Conservation (phyloP, 2,888 invertebrate genomes). For the Cataglyphis altisquamis region DNA sequence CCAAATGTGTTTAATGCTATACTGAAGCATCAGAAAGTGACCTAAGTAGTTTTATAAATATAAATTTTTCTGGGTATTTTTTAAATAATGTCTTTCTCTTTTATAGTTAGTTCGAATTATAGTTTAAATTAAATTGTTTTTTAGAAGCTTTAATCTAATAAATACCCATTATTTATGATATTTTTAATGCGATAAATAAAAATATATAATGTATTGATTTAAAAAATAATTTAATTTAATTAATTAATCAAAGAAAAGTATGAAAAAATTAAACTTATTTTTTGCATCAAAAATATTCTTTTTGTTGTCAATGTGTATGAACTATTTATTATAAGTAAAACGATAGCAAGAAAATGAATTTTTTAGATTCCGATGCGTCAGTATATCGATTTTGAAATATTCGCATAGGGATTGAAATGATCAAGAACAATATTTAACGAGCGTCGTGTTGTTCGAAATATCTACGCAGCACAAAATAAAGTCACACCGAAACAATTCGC, state of each 20-base stretch:
- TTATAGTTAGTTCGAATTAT: neutral
- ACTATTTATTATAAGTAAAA: neutral
- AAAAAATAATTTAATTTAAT: neutral
- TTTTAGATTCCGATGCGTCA: slow-evolving; percentile 24
- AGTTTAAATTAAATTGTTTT: slow-evolving; percentile 14
- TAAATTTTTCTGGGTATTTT: neutral
- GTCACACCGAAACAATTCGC: neutral
- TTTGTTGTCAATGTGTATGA: neutral
- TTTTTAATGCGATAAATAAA: slow-evolving; percentile 11
- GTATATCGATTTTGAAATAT: slow-evolving; percentile 16
- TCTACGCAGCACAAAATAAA: slow-evolving; percentile 9
- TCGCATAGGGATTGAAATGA: neutral
- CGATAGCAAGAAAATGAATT: slow-evolving; percentile 3
- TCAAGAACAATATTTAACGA: neutral
- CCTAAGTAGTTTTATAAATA: neutral
- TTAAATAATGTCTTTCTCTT: neutral
- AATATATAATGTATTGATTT: neutral
- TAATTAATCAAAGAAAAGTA: neutral
- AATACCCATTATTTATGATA: neutral
- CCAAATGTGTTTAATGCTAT: slow-evolving; percentile 18
- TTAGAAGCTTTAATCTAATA: neutral
- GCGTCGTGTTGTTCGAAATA: neutral
- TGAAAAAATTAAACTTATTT: neutral
- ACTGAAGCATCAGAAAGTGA: slow-evolving; percentile 39
- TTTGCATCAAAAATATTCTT: neutral